These are phyloP conservation scores for Melanostoma mellinum DNA, from an alignment of 2,888 invertebrate genomes.

Conservation along the genomic window DNA sequence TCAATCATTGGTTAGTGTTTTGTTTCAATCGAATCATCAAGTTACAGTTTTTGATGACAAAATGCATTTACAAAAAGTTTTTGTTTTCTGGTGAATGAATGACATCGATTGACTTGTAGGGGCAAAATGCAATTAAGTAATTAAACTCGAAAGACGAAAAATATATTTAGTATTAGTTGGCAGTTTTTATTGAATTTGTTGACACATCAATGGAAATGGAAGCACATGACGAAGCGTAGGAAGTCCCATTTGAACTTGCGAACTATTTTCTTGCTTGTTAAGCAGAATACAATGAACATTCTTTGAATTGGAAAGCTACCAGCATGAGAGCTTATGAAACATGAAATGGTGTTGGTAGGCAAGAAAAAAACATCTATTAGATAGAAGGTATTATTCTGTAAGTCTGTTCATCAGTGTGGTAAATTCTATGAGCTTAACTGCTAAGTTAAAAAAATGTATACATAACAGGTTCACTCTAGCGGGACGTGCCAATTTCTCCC, in stretches of 20 bases:
- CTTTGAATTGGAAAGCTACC: no score
- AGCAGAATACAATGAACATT: no score
- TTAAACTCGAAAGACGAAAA: background rate
- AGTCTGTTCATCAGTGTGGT: no score
- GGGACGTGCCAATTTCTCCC: no score
- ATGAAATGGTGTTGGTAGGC: no score
- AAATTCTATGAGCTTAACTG: no score
- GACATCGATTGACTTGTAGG: constrained; percentile 26
- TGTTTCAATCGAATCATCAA: constrained; percentile 42
- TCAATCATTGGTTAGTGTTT: background rate
- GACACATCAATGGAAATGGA: constrained; percentile 11
- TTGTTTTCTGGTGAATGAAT: background rate
- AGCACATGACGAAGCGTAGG: constrained; percentile 1
- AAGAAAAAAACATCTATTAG: no score
- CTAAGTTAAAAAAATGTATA: no score
- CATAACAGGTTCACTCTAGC: no score
- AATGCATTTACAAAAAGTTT: background rate
- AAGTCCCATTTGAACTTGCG: constrained; percentile 26
- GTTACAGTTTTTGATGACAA: constrained; percentile 38
- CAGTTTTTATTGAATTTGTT: constrained; percentile 43
- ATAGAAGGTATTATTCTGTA: no score
- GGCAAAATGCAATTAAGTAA: constrained; percentile 50
- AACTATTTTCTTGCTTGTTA: background rate
- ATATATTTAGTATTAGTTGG: constrained; percentile 11
- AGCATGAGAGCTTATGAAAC: no score